Evolutionary conservation across 2,113 vertebrate species (phyloP).

Genomic region (Pangasianodon hypophthalmus): DNA sequence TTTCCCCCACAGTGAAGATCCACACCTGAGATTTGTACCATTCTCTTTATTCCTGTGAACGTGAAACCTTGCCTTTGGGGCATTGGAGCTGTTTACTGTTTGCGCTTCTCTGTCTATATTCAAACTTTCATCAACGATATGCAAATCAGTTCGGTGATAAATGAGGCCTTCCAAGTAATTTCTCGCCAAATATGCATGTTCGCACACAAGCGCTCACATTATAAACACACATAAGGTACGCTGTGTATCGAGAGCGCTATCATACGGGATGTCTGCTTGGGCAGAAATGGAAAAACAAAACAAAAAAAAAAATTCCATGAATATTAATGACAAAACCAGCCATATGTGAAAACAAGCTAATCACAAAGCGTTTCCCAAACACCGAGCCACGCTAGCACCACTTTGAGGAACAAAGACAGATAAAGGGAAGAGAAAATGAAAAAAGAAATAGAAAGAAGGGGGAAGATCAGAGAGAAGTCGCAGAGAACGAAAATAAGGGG

Average conservation of each 20-base stretch:
- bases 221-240: background rate
- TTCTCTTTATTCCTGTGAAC: background rate
- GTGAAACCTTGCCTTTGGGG: background rate
- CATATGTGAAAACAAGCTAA: conserved; percentile 41
- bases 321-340: conserved; percentile 42
- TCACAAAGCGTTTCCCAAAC: conserved; percentile 1
- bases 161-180: conserved; percentile 10
- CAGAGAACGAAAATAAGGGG: background rate
- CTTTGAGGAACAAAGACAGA: conserved; percentile 22
- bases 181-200: background rate
- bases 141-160: conserved; percentile 19
- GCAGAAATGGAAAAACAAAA: background rate
- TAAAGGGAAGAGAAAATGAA: conserved; percentile 33
- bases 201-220: background rate
- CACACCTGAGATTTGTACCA: background rate
- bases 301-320: background rate
- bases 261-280: background rate
- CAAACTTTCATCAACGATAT: conserved; percentile 13
- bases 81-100: background rate
- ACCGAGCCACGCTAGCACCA: background rate
- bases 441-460: conserved; percentile 56
- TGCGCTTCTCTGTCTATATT: background rate
- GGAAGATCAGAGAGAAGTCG: conserved; percentile 15
- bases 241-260: background rate
- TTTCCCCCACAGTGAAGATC: background rate